Evolutionary conservation across 2,888 invertebrate species (phyloP).

Genomic region (Trachelus stipa): DNA sequence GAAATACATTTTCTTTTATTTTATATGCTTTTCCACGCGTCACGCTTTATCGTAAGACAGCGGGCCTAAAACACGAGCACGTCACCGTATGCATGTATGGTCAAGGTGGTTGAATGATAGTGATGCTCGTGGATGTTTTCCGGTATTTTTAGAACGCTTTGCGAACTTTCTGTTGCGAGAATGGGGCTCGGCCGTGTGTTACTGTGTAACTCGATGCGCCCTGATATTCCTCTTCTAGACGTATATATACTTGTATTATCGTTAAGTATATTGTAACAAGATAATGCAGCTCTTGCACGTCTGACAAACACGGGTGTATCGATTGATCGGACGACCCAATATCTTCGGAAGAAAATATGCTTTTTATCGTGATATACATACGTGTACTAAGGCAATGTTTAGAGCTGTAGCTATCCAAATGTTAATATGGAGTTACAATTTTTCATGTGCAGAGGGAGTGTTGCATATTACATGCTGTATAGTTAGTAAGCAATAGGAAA

Average conservation of each 20-base stretch:
- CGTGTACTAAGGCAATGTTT: conserved; percentile 16
- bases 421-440: conserved; percentile 14
- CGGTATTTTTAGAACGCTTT: background rate
- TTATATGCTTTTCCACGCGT: background rate
- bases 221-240: conserved; percentile 39
- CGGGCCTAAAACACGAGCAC: background rate
- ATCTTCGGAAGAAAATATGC: background rate
- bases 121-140: background rate
- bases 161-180: background rate
- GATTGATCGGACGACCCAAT: background rate
- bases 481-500: background rate
- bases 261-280: conserved; percentile 47
- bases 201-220: background rate
- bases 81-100: background rate
- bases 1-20: background rate
- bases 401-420: conserved; percentile 17
- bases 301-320: background rate
- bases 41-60: background rate
- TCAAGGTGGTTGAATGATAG: background rate
- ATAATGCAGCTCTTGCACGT: conserved; percentile 39
- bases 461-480: conserved; percentile 16
- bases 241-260: conserved; percentile 38
- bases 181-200: conserved; percentile 2
- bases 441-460: conserved; percentile 17
- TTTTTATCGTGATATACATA: conserved; percentile 10